phyloP scores from a whole-genome alignment of 2,888 invertebrate genomes.

The Stramonita haemastoma region DNA sequence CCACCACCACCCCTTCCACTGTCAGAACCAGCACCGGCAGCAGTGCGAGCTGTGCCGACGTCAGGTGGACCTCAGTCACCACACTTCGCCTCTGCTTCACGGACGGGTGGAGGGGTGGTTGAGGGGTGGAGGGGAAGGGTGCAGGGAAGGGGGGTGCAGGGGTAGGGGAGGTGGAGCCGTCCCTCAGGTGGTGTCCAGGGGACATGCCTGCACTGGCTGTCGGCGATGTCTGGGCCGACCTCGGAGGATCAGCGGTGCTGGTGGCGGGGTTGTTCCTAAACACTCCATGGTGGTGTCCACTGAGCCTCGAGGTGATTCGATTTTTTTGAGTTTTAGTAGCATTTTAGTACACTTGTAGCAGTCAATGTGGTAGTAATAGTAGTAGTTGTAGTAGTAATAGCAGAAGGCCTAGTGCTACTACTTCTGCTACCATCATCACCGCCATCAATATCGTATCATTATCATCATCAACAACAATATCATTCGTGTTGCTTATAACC shows the following conservation, averaged over 20 bases:
- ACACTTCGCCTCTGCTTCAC: background rate
- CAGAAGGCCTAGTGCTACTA: background rate
- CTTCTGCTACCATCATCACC: too few species aligned
- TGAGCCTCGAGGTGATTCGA: conserved; percentile 54
- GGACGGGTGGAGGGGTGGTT: background rate
- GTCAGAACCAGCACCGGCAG: background rate
- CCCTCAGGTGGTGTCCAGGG: conserved; percentile 30
- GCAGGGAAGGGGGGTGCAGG: background rate
- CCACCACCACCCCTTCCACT: background rate
- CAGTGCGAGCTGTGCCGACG: conserved; percentile 26
- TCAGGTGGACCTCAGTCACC: background rate
- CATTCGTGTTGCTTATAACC: too few species aligned
- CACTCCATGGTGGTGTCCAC: conserved; percentile 57
- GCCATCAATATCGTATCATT: too few species aligned
- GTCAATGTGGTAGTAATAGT: background rate
- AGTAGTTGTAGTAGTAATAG: background rate
- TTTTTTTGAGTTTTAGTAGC: background rate
- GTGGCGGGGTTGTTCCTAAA: conserved; percentile 26
- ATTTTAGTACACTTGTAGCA: too few species aligned
- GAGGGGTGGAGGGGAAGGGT: background rate
- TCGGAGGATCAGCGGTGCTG: background rate
- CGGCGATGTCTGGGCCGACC: conserved; percentile 45
- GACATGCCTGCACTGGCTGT: background rate
- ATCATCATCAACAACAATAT: too few species aligned
- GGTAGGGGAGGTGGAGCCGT: background rate